These are phyloP conservation scores for Novumbra hubbsi DNA, from an alignment of 2,797 vertebrate genomes.

Conservation along the genomic window DNA sequence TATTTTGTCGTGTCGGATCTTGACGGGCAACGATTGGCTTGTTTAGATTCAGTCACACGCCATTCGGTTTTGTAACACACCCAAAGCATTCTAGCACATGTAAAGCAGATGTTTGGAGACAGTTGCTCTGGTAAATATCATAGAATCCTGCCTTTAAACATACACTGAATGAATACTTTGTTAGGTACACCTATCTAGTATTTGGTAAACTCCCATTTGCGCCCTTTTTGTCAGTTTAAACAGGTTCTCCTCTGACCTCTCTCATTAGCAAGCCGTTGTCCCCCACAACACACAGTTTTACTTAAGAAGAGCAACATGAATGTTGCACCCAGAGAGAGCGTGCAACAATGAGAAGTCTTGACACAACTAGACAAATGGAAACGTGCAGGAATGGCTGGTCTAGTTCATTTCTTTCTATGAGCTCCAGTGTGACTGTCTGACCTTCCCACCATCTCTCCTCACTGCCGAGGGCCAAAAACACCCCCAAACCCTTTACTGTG, in stretches of 20 bases:
- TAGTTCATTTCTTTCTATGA: conserved; percentile 49
- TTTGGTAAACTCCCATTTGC: too few relatives aligned
- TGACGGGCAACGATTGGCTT: not conserved
- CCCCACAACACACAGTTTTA: not conserved
- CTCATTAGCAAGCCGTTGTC: too few relatives aligned
- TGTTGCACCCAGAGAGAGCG: not conserved
- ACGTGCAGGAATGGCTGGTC: conserved; percentile 15
- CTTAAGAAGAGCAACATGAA: not conserved
- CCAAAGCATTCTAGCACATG: not conserved
- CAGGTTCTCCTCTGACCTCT: too few relatives aligned
- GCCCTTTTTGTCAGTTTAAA: too few relatives aligned
- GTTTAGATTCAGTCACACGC: not conserved
- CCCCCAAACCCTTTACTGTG: conserved; percentile 46
- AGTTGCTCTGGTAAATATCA: not conserved
- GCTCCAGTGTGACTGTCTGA: conserved; percentile 60
- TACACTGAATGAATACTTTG: too few relatives aligned
- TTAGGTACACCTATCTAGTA: too few relatives aligned
- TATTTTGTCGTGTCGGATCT: not conserved
- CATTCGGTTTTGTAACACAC: not conserved
- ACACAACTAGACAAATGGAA: conserved; percentile 25
- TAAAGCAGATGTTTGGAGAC: not conserved
- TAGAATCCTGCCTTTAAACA: not conserved
- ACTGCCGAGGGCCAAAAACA: conserved; percentile 32
- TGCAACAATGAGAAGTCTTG: conserved; percentile 13
- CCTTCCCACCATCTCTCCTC: conserved; percentile 49